phyloP scores from a whole-genome alignment of 2,888 invertebrate species.

The Lysandra bellargus region DNA sequence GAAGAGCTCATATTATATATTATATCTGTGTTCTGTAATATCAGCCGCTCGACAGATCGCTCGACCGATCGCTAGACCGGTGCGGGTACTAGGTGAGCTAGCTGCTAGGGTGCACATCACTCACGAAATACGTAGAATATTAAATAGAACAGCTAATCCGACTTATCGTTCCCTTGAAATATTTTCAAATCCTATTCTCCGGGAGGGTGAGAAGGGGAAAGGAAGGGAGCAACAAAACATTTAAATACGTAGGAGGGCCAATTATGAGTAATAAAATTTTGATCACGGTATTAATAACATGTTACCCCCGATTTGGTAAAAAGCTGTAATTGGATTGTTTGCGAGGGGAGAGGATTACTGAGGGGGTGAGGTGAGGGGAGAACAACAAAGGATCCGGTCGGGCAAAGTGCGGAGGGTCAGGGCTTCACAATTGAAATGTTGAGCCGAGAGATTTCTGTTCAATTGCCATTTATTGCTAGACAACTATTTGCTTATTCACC shows the following conservation, averaged over 20 bases:
- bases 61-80: background rate
- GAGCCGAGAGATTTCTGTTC: background rate
- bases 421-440: background rate
- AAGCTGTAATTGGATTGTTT: conserved; percentile 22
- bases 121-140: background rate
- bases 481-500: background rate
- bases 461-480: background rate
- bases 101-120: background rate
- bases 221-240: background rate
- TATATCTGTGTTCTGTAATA: background rate
- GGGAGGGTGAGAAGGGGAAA: background rate
- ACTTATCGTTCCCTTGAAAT: background rate
- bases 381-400: background rate
- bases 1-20: background rate
- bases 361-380: background rate
- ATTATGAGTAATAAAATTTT: conserved; percentile 18
- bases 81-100: background rate
- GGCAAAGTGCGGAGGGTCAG: conserved; percentile 5
- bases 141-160: background rate
- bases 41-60: background rate
- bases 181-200: background rate
- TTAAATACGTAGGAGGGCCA: background rate
- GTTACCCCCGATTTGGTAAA: conserved; percentile 2
- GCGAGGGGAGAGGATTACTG: conserved; percentile 8
- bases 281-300: background rate